Percentiles rank a stretch among this genome's conserved stretches.
These are phyloP conservation scores for Pandion haliaetus DNA, from an alignment of 2,113 vertebrate genomes.

Conservation along the genomic window DNA sequence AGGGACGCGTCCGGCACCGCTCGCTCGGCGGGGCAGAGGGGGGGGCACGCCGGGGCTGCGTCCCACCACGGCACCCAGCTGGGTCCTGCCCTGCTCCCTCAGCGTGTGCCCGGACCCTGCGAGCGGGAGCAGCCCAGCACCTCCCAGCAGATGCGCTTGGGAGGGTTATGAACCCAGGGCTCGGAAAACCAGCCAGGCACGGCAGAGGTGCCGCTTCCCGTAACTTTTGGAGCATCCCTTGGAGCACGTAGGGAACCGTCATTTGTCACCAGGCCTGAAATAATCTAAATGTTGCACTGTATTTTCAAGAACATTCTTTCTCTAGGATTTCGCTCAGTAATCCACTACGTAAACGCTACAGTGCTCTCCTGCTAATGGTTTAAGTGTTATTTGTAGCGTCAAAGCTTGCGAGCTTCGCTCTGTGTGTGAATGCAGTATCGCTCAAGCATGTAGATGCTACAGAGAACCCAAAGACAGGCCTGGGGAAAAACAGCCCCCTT, in stretches of 20 bases:
- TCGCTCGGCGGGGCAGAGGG: rapidly evolving
- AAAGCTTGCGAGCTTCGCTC: background rate
- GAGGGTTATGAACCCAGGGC: rapidly evolving
- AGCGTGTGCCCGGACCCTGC: rapidly evolving
- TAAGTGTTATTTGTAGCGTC: background rate
- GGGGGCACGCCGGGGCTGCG: rapidly evolving
- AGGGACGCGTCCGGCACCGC: rapidly evolving
- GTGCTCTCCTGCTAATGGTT: background rate
- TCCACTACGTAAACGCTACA: background rate
- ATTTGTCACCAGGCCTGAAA: background rate
- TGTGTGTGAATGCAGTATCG: background rate
- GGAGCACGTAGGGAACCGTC: rapidly evolving
- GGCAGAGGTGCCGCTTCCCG: rapidly evolving
- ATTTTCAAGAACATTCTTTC: background rate
- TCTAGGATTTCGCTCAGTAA: background rate
- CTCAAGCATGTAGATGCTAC: background rate
- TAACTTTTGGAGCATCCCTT: background rate
- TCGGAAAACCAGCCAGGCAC: rapidly evolving
- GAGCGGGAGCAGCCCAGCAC: background rate
- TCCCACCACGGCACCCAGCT: rapidly evolving
- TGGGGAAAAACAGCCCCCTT: background rate
- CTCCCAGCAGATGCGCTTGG: background rate
- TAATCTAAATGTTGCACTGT: background rate
- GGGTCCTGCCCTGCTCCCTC: background rate
- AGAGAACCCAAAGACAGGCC: background rate